These are phyloP conservation scores for Rhopilema esculentum DNA, from an alignment of 30 jellyfish, hydroid and myxozoan genomes.

Conservation along the genomic window DNA sequence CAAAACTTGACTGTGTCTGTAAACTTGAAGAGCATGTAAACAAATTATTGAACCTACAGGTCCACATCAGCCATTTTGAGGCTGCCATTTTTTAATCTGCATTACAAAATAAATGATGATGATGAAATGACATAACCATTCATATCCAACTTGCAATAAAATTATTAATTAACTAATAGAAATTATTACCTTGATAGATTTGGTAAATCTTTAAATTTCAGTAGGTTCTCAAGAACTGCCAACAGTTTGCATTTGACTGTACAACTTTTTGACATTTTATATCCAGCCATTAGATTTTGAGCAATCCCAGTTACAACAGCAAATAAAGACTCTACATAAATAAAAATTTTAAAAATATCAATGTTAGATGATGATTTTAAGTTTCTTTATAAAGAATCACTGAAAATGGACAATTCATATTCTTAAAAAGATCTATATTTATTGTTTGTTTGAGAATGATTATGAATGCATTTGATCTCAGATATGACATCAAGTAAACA, in stretches of 20 bases:
- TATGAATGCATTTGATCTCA: too few relatives aligned
- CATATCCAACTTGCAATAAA: too few relatives aligned
- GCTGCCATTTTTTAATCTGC: too few relatives aligned
- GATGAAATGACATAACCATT: too few relatives aligned
- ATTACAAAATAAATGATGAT: too few relatives aligned
- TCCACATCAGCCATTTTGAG: too few relatives aligned
- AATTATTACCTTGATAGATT: not conserved
- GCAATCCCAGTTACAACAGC: not conserved
- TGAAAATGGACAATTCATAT: not conserved
- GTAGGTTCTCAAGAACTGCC: conserved; percentile 31
- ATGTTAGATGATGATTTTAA: too few relatives aligned
- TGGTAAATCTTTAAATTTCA: not conserved
- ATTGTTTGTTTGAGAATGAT: too few relatives aligned
- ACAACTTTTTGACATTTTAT: conserved; percentile 15
- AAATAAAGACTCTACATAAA: not conserved
- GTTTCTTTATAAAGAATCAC: too few relatives aligned
- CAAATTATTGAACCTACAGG: not conserved
- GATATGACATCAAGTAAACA: too few relatives aligned
- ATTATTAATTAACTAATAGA: not conserved
- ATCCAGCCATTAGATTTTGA: not conserved
- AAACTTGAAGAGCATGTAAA: not conserved
- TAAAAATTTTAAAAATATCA: too few relatives aligned
- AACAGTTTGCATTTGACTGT: conserved; percentile 16
- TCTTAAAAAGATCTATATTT: not conserved
- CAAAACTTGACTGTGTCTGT: not conserved